Evolutionary conservation across 2,797 vertebrate species (phyloP).

Genomic region (Tokudaia muenninki): DNA sequence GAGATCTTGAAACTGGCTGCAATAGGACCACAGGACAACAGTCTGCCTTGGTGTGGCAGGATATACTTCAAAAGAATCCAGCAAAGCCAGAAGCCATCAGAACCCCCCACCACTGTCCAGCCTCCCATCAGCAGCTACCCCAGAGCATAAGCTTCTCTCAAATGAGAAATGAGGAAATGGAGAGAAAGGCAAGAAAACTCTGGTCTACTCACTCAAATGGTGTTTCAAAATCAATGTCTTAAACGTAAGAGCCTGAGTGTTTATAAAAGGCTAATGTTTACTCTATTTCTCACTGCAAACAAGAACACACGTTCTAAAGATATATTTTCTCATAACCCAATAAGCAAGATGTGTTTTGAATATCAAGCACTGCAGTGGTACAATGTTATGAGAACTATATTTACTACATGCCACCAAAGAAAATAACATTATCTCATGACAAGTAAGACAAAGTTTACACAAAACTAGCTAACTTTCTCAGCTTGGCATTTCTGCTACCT

Average conservation of each 20-base stretch:
- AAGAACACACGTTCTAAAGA: neutral
- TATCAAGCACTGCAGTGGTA: neutral
- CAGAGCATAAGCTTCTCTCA: neutral
- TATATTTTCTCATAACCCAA: conserved; percentile 50
- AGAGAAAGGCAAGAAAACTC: neutral
- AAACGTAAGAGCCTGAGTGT: neutral
- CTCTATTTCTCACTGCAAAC: neutral
- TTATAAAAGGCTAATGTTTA: neutral
- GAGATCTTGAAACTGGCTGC: neutral
- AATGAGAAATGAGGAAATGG: neutral
- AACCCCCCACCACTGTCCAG: neutral
- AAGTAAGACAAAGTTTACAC: neutral
- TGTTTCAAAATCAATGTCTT: neutral
- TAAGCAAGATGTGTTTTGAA: conserved; percentile 9
- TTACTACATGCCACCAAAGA: neutral
- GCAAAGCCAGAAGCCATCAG: neutral
- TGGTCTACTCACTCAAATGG: neutral
- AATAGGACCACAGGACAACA: neutral
- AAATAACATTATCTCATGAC: conserved; percentile 17
- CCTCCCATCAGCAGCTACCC: neutral
- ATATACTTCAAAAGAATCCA: neutral
- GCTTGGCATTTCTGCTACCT: conserved; percentile 18
- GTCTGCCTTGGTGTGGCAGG: neutral
- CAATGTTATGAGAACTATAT: neutral
- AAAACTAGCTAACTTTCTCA: conserved; percentile 50